Percentiles rank a stretch among this genome's conserved stretches.
These are phyloP conservation scores for Drosophila fuyamai DNA, from an alignment of 1,140 invertebrate genomes.

Conservation along the genomic window DNA sequence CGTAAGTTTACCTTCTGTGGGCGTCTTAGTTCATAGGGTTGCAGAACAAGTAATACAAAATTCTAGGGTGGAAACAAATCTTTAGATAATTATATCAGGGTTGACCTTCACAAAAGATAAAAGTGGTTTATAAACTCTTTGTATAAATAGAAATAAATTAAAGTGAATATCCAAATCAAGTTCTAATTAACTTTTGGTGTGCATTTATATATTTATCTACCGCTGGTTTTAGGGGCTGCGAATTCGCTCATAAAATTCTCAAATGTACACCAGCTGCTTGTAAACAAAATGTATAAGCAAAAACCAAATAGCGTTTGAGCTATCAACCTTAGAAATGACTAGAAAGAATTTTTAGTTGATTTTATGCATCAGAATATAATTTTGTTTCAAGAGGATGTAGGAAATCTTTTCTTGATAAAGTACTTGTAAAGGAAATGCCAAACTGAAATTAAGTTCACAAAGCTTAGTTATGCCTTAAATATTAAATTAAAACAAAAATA, in stretches of 20 bases:
- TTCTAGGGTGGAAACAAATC: not conserved
- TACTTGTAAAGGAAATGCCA: too few species aligned
- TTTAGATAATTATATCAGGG: not conserved
- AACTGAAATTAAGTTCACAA: too few species aligned
- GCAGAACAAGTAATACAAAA: constrained; percentile 6
- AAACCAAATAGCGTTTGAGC: constrained; percentile 15
- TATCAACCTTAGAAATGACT: not conserved
- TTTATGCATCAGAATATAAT: not conserved
- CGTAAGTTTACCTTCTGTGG: constrained; percentile 31
- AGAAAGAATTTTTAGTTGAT: constrained; percentile 21
- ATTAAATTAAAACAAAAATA: too few species aligned
- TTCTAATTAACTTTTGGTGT: constrained; percentile 2
- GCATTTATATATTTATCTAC: not conserved
- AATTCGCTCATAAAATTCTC: not conserved
- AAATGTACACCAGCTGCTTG: constrained; percentile 4
- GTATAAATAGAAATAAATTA: not conserved
- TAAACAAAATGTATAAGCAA: constrained; percentile 26
- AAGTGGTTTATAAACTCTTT: not conserved
- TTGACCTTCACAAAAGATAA: not conserved
- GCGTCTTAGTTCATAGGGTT: not conserved
- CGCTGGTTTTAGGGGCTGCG: constrained; percentile 5
- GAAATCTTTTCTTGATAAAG: too few species aligned
- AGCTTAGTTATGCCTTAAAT: too few species aligned
- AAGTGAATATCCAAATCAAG: not conserved
- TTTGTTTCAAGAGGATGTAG: not conserved